These are phyloP conservation scores for Grammomys dolichurus DNA, from an alignment of 2,113 vertebrate species.

Conservation along the genomic window DNA sequence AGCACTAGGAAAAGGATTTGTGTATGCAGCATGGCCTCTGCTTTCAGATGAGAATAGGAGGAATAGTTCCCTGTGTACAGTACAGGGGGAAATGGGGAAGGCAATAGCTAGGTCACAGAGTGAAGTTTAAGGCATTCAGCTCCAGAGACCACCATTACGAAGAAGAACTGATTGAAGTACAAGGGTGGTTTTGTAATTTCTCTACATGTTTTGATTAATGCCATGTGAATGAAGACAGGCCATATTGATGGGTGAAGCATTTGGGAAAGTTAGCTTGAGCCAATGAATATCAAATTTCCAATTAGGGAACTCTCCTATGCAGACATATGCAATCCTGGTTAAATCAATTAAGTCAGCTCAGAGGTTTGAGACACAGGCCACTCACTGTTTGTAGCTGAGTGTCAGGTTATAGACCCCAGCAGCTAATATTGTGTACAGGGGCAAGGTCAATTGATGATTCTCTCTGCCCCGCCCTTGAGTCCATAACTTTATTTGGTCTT, in stretches of 20 bases:
- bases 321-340: background rate
- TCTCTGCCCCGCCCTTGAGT: background rate
- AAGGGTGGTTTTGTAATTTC: too few species aligned
- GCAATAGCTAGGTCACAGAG: background rate
- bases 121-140: background rate
- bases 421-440: background rate
- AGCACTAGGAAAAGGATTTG: background rate
- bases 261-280: background rate
- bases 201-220: too few species aligned
- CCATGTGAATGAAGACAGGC: too few species aligned
- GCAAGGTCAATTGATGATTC: too few species aligned
- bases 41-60: background rate
- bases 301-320: too few species aligned
- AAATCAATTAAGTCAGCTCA: background rate
- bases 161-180: too few species aligned
- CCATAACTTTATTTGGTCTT: slow-evolving; percentile 59
- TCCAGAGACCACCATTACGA: background rate
- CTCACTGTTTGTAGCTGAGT: background rate
- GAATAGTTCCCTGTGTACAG: background rate
- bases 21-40: background rate
- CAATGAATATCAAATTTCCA: too few species aligned
- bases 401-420: background rate
- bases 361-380: too few species aligned
- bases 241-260: too few species aligned
- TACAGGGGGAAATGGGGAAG: background rate